Evolutionary conservation across 2,797 vertebrate species (phyloP).

Genomic region (Gallinago stenura): DNA sequence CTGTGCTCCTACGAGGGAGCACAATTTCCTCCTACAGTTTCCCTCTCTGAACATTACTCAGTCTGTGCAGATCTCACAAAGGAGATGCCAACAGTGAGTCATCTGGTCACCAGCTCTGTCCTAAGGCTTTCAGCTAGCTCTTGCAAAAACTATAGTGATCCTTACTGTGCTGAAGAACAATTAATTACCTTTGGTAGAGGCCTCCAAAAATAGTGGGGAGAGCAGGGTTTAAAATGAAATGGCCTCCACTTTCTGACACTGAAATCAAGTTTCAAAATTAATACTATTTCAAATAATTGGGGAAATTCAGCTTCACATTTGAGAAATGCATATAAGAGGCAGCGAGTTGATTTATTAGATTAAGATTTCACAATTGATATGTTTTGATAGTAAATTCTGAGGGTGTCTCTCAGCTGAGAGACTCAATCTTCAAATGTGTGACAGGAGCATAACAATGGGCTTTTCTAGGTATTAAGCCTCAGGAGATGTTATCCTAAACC

Average conservation of each 20-base stretch:
- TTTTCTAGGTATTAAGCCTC: neutral
- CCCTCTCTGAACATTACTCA: slow-evolving; percentile 36
- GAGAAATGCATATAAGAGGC: neutral
- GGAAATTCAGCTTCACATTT: neutral
- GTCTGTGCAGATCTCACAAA: slow-evolving; percentile 27
- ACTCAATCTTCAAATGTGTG: neutral
- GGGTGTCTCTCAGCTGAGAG: neutral
- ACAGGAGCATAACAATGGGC: neutral
- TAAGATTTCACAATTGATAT: neutral
- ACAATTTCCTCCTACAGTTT: slow-evolving; percentile 44
- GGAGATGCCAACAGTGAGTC: slow-evolving; percentile 49
- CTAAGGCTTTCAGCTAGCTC: neutral
- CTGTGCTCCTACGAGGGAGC: neutral
- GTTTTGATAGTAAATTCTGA: neutral
- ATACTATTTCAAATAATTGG: neutral
- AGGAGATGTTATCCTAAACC: neutral
- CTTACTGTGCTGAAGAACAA: neutral
- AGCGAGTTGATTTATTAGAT: neutral
- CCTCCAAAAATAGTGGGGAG: neutral
- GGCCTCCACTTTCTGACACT: neutral
- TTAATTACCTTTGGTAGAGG: neutral
- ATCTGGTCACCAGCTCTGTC: slow-evolving; percentile 48
- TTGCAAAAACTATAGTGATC: neutral
- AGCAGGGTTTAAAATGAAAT: neutral
- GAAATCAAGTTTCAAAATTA: neutral